Evolutionary conservation across 2,888 invertebrate species (phyloP).

Genomic region (Pheosia gnoma): DNA sequence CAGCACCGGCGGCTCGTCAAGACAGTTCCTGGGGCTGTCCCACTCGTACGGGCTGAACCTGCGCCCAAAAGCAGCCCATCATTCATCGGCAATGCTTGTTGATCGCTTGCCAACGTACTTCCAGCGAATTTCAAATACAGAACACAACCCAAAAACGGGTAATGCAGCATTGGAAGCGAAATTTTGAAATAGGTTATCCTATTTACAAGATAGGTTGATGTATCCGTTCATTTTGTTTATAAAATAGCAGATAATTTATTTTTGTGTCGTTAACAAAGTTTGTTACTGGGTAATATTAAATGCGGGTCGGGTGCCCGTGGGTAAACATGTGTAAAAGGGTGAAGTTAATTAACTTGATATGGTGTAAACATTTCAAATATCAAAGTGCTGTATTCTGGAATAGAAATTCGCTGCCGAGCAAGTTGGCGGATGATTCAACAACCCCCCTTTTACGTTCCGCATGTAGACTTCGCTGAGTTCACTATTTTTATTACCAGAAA

Average conservation of each 20-base stretch:
- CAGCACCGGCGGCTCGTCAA: constrained; percentile 92
- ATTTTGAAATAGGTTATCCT: not conserved
- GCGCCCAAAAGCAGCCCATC: constrained; percentile 76
- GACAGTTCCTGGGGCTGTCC: constrained; percentile 94
- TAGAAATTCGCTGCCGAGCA: constrained; percentile 43
- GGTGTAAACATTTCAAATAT: constrained; percentile 25
- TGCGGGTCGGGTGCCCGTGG: constrained; percentile 8
- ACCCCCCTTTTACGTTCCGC: constrained; percentile 50
- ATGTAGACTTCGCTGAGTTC: constrained; percentile 79
- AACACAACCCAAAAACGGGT: not conserved
- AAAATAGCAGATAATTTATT: not conserved
- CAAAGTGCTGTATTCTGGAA: constrained; percentile 28
- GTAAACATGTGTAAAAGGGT: constrained; percentile 12
- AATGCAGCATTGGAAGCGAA: not conserved
- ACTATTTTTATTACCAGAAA: constrained; percentile 58
- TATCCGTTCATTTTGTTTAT: not conserved
- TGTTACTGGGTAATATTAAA: constrained; percentile 6
- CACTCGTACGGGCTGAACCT: constrained; percentile 97
- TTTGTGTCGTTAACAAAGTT: not conserved
- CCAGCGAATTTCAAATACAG: constrained; percentile 23
- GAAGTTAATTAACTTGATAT: constrained; percentile 35
- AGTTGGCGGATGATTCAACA: constrained; percentile 47
- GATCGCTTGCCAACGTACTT: constrained; percentile 28
- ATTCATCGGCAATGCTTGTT: constrained; percentile 44
- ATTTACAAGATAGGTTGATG: not conserved